A percentile compares a stretch with the other conserved stretches of the same genome.
These are phyloP conservation scores for Teleogryllus oceanicus DNA, from an alignment of 2,888 invertebrate species.

Conservation along the genomic window DNA sequence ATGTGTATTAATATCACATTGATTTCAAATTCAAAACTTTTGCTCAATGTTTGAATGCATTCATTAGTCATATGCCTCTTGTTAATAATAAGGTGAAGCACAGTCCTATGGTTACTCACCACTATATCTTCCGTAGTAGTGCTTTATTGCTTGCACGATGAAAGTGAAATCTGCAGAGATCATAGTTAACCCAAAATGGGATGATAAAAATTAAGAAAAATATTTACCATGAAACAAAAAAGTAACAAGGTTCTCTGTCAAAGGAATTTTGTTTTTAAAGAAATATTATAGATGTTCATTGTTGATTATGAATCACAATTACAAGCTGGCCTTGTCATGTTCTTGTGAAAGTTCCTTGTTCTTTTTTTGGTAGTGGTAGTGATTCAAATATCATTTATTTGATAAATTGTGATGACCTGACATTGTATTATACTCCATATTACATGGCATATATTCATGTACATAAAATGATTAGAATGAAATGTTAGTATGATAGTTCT, in stretches of 20 bases:
- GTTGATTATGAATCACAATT: neutral
- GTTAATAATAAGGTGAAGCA: neutral
- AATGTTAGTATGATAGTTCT: neutral
- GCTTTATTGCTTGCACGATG: neutral
- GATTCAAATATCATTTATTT: neutral
- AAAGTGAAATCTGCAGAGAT: neutral
- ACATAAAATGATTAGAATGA: neutral
- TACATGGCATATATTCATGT: neutral
- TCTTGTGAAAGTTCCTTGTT: constrained; percentile 18
- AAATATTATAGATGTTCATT: neutral
- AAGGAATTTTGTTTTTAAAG: neutral
- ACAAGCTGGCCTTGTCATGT: constrained; percentile 10
- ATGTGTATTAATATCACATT: neutral
- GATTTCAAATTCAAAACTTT: constrained; percentile 5
- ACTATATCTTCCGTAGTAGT: neutral
- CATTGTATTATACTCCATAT: constrained; percentile 10
- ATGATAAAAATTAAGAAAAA: neutral
- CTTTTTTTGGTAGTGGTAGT: neutral
- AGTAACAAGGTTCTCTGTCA: neutral
- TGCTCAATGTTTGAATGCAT: constrained; percentile 10
- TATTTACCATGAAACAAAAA: neutral
- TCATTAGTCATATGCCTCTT: neutral
- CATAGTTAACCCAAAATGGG: neutral
- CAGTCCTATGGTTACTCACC: neutral
- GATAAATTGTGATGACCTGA: constrained; percentile 4